These are phyloP conservation scores for Hydrozoanthus tunicans DNA, from an alignment of 64 coral and sea anemone species.

Conservation along the genomic window DNA sequence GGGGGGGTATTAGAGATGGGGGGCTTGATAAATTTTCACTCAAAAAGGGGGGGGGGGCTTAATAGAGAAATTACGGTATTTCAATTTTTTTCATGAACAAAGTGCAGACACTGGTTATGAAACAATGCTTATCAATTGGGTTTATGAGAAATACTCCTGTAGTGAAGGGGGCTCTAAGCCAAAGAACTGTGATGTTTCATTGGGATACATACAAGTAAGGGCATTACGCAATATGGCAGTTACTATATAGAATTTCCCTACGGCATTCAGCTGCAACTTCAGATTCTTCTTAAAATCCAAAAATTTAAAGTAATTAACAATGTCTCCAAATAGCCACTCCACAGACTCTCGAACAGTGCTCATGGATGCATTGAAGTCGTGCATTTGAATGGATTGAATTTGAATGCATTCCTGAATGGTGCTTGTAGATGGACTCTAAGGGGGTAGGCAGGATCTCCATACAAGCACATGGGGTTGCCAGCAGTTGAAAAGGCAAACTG, in stretches of 20 bases:
- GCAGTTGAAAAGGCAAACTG: conserved; percentile 43
- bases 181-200: conserved; percentile 47
- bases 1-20: too few relatives aligned
- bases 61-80: conserved; percentile 3
- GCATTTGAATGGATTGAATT: conserved; percentile 20
- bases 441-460: conserved; percentile 41
- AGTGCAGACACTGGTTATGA: conserved; percentile 19
- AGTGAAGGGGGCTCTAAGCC: conserved; percentile 20
- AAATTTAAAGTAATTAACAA: conserved; percentile 50
- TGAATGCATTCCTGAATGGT: conserved; percentile 11
- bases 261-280: conserved; percentile 35
- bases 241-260: conserved; percentile 44
- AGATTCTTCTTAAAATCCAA: conserved; percentile 52
- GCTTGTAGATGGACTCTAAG: conserved; percentile 46
- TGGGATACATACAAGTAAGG: conserved; percentile 17
- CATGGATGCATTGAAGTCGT: conserved; percentile 50
- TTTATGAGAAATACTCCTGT: conserved; percentile 44
- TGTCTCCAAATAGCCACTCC: conserved; percentile 52
- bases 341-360: conserved; percentile 49
- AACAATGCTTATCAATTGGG: conserved; percentile 3
- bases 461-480: conserved; percentile 38
- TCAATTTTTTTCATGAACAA: conserved; percentile 30
- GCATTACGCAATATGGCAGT: conserved; percentile 20
- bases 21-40: too few relatives aligned
- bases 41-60: background rate